Base-by-base conservation (phyloP, 2,113 vertebrate genomes). In the Antidorcas marsupialis region DNA sequence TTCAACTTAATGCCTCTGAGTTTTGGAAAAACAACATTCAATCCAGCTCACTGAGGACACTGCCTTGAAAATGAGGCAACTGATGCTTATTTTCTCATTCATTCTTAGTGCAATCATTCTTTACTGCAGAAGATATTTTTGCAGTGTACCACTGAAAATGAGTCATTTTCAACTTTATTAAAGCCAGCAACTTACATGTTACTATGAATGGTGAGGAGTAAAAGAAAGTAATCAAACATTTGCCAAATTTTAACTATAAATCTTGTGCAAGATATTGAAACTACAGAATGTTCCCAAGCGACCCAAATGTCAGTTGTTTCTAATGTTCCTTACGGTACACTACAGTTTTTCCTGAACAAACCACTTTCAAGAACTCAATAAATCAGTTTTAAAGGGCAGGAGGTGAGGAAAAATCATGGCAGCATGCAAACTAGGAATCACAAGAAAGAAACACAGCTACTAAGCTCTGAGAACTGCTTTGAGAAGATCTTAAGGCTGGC, bases 341-440 rank as follows among this genome's bases (percentile, higher is more conserved):
- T 98, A 98, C 93, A 98, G 98, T 79, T 98, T 98, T 98, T 97
- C 98, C 98, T 98, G 97, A 98, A 98, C 97, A 98, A 98, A 99
- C 0, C 97, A 85, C 98, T 99, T 98, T 98, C 96, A 98, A 98
- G 97, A 98, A 98, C 95, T 95, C 97, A 98, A 98, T 99, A 98
- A 99, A 99, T 99, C 98, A 98, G 98, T 97, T 98, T 99, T 98
- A 98, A 98, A 98, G 98, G 98, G 94, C 98, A 67, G 36, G 79
- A 39, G 79, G 89, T 98, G 98, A 98, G 97, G 96, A 98, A 98
- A 98, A 98, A 98, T 98, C 97, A 98, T 93, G 98, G 98, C 88
- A 98, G 92, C 92, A 98, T 97, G 98, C 89, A 98, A 98, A 98
- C 52, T 96, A 97, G 93, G 93, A 98, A 97, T 96, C 84, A 57